phyloP scores from a whole-genome alignment of 2,888 invertebrate species.

The Microctonus brassicae region DNA sequence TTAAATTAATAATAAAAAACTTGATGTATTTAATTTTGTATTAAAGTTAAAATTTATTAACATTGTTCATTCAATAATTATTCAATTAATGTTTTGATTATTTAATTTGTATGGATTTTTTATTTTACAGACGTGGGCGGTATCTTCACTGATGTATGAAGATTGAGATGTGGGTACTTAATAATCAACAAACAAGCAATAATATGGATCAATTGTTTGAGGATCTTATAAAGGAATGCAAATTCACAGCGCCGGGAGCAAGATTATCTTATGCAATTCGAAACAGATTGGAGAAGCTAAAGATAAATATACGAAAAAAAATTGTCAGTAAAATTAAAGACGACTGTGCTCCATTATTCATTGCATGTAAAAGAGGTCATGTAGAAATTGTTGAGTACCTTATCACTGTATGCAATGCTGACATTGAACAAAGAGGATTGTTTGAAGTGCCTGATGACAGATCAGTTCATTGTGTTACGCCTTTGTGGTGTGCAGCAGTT shows the following conservation, averaged over 20 bases:
- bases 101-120: not conserved
- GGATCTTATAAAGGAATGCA: conserved; percentile 78
- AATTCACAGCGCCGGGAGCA: conserved; percentile 78
- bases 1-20: too few relatives aligned
- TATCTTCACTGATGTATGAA: not conserved
- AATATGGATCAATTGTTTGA: conserved; percentile 72
- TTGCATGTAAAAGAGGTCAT: conserved; percentile 84
- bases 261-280: conserved; percentile 74
- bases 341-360: conserved; percentile 86
- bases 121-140: not conserved
- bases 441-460: conserved; percentile 89
- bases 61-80: too few relatives aligned
- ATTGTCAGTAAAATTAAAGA: conserved; percentile 79
- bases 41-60: too few relatives aligned
- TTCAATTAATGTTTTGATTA: not conserved
- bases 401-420: conserved; percentile 84
- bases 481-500: conserved; percentile 93
- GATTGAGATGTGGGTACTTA: conserved; percentile 19
- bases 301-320: conserved; percentile 75
- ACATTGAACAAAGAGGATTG: conserved; percentile 87
- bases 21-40: too few relatives aligned
- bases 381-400: conserved; percentile 89
- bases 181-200: conserved; percentile 10
- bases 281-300: conserved; percentile 73
- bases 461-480: conserved; percentile 85